A percentile compares a stretch with the other conserved stretches of the same genome.
These are phyloP conservation scores for Malurus splendens DNA, from an alignment of 2,797 vertebrate species.

Conservation along the genomic window DNA sequence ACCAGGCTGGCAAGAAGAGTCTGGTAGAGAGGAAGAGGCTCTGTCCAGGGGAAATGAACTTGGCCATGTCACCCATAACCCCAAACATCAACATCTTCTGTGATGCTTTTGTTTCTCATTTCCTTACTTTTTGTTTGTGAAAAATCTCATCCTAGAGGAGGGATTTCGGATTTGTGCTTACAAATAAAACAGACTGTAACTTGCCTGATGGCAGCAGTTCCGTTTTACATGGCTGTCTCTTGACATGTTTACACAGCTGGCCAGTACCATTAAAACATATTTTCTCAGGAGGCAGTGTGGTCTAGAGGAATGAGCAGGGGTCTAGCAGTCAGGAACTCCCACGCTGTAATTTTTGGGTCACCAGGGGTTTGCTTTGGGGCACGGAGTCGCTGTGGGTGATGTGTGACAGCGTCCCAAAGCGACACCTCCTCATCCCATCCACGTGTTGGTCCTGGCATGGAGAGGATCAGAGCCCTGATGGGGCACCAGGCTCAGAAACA, in stretches of 20 bases:
- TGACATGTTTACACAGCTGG: conserved; percentile 45
- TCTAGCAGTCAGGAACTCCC: conserved; percentile 47
- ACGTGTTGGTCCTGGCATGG: accelerated
- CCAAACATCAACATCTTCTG: background rate
- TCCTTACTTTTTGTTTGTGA: background rate
- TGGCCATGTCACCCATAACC: background rate
- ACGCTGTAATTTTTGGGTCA: conserved; percentile 34
- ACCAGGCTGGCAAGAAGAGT: background rate
- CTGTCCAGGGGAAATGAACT: background rate
- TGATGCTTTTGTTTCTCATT: background rate
- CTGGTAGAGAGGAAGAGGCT: background rate
- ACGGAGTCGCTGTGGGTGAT: background rate
- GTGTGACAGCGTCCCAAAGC: background rate
- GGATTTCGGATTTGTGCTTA: conserved; percentile 5
- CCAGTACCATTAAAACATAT: background rate
- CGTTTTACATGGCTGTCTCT: background rate
- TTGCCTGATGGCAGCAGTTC: conserved; percentile 24
- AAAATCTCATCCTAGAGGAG: background rate
- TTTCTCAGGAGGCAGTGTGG: conserved; percentile 57
- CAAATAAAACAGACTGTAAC: conserved; percentile 41
- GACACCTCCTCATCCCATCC: background rate
- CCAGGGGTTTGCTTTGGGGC: background rate
- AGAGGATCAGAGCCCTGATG: background rate
- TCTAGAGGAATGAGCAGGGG: background rate
- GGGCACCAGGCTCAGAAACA: background rate